A percentile compares a stretch with the other conserved stretches of the same genome.
These are phyloP conservation scores for Trichogramma pretiosum DNA, from an alignment of 1,140 invertebrate species.

Conservation along the genomic window DNA sequence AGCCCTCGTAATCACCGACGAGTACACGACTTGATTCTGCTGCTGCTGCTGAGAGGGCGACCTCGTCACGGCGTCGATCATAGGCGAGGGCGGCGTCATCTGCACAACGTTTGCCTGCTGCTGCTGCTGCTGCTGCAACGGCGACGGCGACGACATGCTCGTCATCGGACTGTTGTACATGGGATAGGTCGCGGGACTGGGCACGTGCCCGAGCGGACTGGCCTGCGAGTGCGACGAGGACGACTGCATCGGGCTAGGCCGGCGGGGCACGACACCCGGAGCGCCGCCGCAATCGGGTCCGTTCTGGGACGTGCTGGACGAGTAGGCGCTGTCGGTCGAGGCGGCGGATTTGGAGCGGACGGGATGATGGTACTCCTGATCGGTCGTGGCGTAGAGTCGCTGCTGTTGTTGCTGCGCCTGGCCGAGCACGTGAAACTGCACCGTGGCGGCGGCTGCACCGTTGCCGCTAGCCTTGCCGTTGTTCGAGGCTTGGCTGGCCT, in stretches of 20 bases:
- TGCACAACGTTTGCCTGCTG: too few relatives aligned
- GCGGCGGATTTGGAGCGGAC: constrained; percentile 53
- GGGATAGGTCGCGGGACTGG: constrained; percentile 65
- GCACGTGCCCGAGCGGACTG: constrained; percentile 57
- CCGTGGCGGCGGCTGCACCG: constrained; percentile 32
- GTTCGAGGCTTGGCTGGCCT: constrained; percentile 21
- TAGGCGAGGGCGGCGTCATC: constrained; percentile 56
- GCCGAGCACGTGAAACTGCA: constrained; percentile 34
- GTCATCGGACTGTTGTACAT: constrained; percentile 71
- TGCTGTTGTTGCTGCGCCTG: constrained; percentile 30
- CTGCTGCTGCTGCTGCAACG: constrained; percentile 53
- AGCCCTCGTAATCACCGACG: constrained; percentile 63
- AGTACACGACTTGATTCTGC: constrained; percentile 54
- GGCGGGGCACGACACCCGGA: constrained; percentile 56
- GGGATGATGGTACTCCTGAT: constrained; percentile 55
- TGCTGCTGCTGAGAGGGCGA: constrained; percentile 52
- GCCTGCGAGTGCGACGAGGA: constrained; percentile 58
- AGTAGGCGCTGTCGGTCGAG: constrained; percentile 55
- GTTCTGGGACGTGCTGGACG: constrained; percentile 52
- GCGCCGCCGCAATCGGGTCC: constrained; percentile 55
- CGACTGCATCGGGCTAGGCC: constrained; percentile 59
- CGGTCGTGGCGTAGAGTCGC: constrained; percentile 53
- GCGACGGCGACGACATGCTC: constrained; percentile 57
- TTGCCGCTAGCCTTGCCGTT: constrained; percentile 30
- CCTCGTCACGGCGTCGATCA: constrained; percentile 58